These are phyloP conservation scores for Patella caerulea DNA, from an alignment of 2,888 invertebrate species.

Conservation along the genomic window DNA sequence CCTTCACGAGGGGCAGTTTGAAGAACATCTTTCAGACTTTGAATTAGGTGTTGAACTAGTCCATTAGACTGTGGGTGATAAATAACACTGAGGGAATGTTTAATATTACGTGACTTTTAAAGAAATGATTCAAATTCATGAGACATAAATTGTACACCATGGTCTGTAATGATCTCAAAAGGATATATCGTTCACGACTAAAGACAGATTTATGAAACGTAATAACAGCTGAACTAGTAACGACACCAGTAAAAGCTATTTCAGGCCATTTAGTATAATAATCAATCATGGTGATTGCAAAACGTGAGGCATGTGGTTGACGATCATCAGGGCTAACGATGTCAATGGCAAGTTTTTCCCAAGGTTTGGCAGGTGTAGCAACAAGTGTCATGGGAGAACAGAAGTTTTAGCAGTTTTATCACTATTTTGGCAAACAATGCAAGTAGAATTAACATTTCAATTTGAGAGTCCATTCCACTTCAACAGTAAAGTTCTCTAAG, in stretches of 20 bases:
- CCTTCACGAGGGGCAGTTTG: background rate
- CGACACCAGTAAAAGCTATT: slow-evolving; percentile 41
- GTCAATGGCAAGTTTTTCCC: slow-evolving; percentile 70
- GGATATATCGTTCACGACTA: slow-evolving; percentile 47
- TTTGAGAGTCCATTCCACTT: slow-evolving; percentile 31
- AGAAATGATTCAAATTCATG: slow-evolving; percentile 48
- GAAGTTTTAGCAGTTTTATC: slow-evolving; percentile 27
- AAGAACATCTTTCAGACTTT: background rate
- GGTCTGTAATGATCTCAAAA: slow-evolving; percentile 59
- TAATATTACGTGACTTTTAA: slow-evolving; percentile 37
- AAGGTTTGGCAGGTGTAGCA: slow-evolving; percentile 43
- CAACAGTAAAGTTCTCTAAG: slow-evolving; percentile 50
- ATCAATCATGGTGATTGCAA: slow-evolving; percentile 67
- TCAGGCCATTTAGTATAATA: slow-evolving; percentile 71
- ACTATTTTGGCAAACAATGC: too few species aligned
- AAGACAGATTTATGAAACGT: slow-evolving; percentile 43
- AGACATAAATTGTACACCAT: slow-evolving; percentile 57
- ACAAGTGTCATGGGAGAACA: slow-evolving; percentile 41
- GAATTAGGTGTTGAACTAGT: slow-evolving; percentile 45
- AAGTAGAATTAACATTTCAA: slow-evolving; percentile 16
- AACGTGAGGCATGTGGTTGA: slow-evolving; percentile 31
- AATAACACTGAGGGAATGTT: slow-evolving; percentile 28
- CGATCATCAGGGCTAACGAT: slow-evolving; percentile 64
- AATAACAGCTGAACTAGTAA: slow-evolving; percentile 38
- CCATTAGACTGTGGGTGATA: slow-evolving; percentile 60